phyloP scores from a whole-genome alignment of 2,113 vertebrate genomes.

The Peucedramus taeniatus region DNA sequence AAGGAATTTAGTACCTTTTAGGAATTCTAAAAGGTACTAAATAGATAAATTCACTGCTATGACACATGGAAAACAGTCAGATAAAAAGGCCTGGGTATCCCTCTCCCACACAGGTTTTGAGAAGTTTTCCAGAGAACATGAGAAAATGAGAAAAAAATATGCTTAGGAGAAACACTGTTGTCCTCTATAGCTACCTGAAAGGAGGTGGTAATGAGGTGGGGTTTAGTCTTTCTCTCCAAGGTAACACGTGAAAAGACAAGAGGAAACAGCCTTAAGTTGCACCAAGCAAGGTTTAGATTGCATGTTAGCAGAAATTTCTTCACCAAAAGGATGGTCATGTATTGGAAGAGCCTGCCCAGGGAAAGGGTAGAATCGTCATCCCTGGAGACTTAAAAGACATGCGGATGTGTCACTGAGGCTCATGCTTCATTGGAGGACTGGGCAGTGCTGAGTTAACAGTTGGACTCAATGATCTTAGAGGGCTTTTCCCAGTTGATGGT shows the following conservation, averaged over 20 bases:
- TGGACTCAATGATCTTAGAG: background rate
- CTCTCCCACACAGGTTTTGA: background rate
- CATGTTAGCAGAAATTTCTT: background rate
- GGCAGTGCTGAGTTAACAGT: background rate
- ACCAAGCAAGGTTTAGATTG: background rate
- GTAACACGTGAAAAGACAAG: background rate
- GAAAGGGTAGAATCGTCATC: background rate
- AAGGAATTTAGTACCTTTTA: background rate
- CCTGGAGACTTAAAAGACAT: background rate
- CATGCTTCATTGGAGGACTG: background rate
- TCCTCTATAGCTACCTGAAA: background rate
- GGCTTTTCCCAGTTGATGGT: background rate
- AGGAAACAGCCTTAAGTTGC: background rate
- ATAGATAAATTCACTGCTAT: too few species aligned
- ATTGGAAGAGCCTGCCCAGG: background rate
- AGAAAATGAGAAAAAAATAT: background rate
- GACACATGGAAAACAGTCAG: background rate
- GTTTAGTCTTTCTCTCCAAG: background rate
- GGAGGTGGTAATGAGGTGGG: background rate
- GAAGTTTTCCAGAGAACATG: background rate
- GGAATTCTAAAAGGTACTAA: too few species aligned
- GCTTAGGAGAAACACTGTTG: background rate
- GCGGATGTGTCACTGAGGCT: background rate
- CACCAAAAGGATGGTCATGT: background rate
- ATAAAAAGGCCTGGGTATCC: background rate